phyloP scores from a whole-genome alignment of 2,113 vertebrate species.

The Cinclus mexicanus region DNA sequence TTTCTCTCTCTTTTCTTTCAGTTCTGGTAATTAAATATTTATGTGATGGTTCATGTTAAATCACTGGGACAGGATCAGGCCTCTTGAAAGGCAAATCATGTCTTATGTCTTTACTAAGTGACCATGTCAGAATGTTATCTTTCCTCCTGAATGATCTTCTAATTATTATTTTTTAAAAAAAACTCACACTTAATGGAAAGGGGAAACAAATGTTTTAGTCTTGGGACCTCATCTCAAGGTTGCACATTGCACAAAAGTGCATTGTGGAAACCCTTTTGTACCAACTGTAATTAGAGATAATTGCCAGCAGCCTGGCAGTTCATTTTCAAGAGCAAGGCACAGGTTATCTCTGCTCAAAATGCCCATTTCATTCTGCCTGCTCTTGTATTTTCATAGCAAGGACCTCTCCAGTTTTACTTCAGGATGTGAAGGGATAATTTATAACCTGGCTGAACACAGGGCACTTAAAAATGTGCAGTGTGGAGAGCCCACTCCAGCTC shows the following conservation, averaged over 20 bases:
- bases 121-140: neutral
- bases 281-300: slow-evolving; percentile 52
- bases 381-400: neutral
- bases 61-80: neutral
- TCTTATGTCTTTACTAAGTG: neutral
- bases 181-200: neutral
- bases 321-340: neutral
- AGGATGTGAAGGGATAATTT: slow-evolving; percentile 22
- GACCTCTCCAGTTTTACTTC: neutral
- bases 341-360: slow-evolving; percentile 16
- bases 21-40: neutral
- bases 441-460: neutral
- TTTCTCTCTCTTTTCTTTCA: neutral
- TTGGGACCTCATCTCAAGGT: slow-evolving; percentile 6
- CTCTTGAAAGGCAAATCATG: neutral
- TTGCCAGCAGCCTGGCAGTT: slow-evolving; percentile 9
- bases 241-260: neutral
- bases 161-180: slow-evolving; percentile 10
- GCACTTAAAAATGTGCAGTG: neutral
- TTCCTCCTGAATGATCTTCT: neutral
- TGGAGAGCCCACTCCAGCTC: neutral
- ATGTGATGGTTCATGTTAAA: neutral
- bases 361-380: neutral
- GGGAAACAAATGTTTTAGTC: neutral
- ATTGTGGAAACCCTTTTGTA: slow-evolving; percentile 5